A percentile compares a stretch with the other conserved stretches of the same genome.
Conservation (phyloP, 2,888 invertebrate species). For the Marasmarcha lunaedactyla region DNA sequence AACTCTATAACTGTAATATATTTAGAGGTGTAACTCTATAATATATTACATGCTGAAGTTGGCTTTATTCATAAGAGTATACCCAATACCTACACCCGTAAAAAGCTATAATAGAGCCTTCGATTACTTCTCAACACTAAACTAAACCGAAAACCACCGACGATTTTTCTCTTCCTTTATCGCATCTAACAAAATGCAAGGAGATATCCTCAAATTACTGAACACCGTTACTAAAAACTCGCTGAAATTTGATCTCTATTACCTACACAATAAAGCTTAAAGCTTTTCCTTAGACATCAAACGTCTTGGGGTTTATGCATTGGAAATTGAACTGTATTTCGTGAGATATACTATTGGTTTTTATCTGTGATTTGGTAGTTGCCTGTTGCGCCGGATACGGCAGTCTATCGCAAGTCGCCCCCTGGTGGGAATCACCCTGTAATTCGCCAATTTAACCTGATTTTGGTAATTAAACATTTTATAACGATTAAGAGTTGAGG, state of each 20-base stretch:
- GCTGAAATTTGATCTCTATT: background rate
- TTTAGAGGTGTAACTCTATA: too few species aligned
- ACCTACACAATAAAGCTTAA: background rate
- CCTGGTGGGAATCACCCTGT: slow-evolving; percentile 54
- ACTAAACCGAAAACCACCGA: too few species aligned
- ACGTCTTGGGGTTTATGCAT: background rate
- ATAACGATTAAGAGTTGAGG: too few species aligned
- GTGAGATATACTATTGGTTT: background rate
- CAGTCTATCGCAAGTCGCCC: slow-evolving; percentile 39
- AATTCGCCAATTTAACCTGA: slow-evolving; percentile 58
- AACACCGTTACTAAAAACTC: background rate
- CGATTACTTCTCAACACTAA: too few species aligned
- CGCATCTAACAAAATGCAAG: too few species aligned
- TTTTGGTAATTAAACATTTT: slow-evolving; percentile 49
- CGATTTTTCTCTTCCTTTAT: too few species aligned
- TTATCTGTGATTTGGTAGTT: background rate
- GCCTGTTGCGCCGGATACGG: slow-evolving; percentile 55
- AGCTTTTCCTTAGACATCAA: background rate
- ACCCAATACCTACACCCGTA: too few species aligned
- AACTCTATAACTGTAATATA: too few species aligned
- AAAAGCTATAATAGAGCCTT: too few species aligned
- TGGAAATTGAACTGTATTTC: background rate
- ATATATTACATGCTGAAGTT: too few species aligned
- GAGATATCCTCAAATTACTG: too few species aligned
- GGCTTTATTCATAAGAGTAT: too few species aligned